Evolutionary conservation across 2,888 invertebrate genomes (phyloP).

Genomic region (Xestobium rufovillosum): DNA sequence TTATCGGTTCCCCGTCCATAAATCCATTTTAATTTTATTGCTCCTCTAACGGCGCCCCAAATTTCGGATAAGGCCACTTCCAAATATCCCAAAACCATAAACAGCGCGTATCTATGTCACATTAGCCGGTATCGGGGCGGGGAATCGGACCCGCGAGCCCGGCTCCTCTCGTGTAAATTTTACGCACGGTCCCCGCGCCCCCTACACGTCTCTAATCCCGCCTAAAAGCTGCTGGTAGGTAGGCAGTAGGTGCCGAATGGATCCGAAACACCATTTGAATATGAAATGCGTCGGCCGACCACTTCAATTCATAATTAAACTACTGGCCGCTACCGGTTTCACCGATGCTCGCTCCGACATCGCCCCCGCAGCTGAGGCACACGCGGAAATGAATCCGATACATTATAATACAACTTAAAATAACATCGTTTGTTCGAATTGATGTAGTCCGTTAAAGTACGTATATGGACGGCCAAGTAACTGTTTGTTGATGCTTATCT

Average conservation of each 20-base stretch:
- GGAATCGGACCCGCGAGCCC: not conserved
- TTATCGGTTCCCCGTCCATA: too few relatives aligned
- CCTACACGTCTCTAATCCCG: not conserved
- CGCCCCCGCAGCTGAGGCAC: too few relatives aligned
- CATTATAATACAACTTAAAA: too few relatives aligned
- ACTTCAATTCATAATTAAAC: not conserved
- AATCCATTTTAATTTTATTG: conserved; percentile 1
- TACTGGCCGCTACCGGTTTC: not conserved
- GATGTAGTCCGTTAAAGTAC: too few relatives aligned
- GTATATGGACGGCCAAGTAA: too few relatives aligned
- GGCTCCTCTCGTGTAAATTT: not conserved
- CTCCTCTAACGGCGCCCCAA: conserved; percentile 1
- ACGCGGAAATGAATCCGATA: too few relatives aligned
- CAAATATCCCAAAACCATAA: conserved; percentile 2
- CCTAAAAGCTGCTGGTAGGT: conserved; percentile 1
- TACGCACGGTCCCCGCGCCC: not conserved
- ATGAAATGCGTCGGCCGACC: not conserved
- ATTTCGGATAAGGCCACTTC: not conserved
- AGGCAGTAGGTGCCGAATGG: conserved; percentile 1
- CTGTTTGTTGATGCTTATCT: too few relatives aligned
- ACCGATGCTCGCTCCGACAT: too few relatives aligned
- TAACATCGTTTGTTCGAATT: too few relatives aligned
- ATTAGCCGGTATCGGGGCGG: conserved; percentile 1
- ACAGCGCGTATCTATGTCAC: conserved; percentile 3
- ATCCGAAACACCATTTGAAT: not conserved